Evolutionary conservation across 2,113 vertebrate species (phyloP), one percentile per base, ranked within the genome.

Genomic region (Syrmaticus mikado): DNA sequence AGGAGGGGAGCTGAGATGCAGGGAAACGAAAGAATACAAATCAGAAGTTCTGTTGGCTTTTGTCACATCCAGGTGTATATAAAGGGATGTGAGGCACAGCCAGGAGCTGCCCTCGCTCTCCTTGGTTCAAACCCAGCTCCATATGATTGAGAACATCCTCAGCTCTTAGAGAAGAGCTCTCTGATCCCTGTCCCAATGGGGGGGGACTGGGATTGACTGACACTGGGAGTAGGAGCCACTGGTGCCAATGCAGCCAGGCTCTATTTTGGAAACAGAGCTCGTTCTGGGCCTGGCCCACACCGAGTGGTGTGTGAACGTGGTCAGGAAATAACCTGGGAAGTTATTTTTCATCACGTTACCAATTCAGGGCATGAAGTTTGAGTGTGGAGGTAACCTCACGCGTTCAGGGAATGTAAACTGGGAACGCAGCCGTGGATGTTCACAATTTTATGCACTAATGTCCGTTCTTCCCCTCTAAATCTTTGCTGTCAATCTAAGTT

Each of bases 161-260:
- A 3, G 38, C 77, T 34, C 84, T 50, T 43, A 7, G 48, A 27
- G 43, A 13, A 1, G 16, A 58, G 15, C 0, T 24, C 53, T 70
- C 46, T 34, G 67, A 34, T 50, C 45, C 28, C 61, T 71, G 77
- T 20, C 55, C 65, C 16, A 20, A 11, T 20, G 41, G 36, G 9
- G 41, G 41, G 0, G 7, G 65, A 5, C 36, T 82, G 0, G 6
- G 15, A 7, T 8, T 20, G 71, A 5, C 14, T 10, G 40, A 3
- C 5, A 3, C 28, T 57, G 36, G 55, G 55, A 71, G 10, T 1
- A 30, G 72, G 18, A 90, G 58, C 45, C 36, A 6, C 16, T 13
- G 58, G 27, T 52, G 52, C 74, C 36, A n/a, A 8, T 6, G 7
- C 36, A 46, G 10, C 34, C 11, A 5, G 7, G 5, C 11, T 57